Evolutionary conservation across 2,113 vertebrate genomes (phyloP).

Genomic region (Dipodomys spectabilis): DNA sequence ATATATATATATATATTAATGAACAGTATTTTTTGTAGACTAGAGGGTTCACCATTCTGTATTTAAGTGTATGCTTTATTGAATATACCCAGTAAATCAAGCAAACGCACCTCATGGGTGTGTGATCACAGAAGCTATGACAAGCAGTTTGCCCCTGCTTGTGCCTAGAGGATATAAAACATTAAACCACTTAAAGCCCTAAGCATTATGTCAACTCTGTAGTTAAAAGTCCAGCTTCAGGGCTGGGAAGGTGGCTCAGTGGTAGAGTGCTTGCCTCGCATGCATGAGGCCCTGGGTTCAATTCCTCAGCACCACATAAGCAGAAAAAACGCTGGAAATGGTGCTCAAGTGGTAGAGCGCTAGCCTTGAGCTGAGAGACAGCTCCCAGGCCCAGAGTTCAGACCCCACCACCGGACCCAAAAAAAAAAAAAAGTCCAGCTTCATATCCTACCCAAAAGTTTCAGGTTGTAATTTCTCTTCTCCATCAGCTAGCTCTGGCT

Average conservation of each 20-base stretch:
- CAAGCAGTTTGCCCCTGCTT: not conserved
- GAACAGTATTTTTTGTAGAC: not conserved
- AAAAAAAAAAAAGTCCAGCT: too few relatives aligned
- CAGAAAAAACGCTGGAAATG: too few relatives aligned
- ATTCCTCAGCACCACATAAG: too few relatives aligned
- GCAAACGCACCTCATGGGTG: not conserved
- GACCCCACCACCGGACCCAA: too few relatives aligned
- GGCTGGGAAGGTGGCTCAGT: too few relatives aligned
- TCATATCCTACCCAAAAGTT: not conserved
- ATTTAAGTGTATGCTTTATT: not conserved
- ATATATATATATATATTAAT: not conserved
- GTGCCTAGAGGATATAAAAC: not conserved
- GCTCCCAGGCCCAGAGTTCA: too few relatives aligned
- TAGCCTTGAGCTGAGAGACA: too few relatives aligned
- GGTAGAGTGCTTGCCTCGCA: too few relatives aligned
- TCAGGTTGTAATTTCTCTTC: not conserved
- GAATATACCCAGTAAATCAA: not conserved
- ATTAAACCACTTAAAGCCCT: not conserved
- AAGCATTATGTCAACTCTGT: not conserved
- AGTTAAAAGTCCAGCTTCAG: not conserved
- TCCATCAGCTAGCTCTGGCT: not conserved
- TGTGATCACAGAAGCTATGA: not conserved
- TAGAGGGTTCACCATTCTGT: not conserved
- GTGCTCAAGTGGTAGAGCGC: too few relatives aligned
- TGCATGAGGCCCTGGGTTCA: too few relatives aligned